Evolutionary conservation across 2,888 invertebrate species (phyloP).

Genomic region (Leptopilina drosophilae): DNA sequence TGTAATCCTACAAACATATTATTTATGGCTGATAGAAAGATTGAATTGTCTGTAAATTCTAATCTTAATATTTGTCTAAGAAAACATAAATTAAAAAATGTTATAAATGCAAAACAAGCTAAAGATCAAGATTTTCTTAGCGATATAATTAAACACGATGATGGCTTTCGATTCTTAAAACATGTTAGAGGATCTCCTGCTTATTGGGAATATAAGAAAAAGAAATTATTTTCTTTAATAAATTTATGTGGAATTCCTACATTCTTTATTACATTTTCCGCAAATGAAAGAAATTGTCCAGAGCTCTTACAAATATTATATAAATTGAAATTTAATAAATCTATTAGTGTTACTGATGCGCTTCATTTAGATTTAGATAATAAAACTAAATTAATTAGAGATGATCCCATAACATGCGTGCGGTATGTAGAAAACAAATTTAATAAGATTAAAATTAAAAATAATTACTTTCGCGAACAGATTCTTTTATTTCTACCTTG

Average conservation of each 20-base stretch:
- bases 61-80: conserved; percentile 27
- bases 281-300: not conserved
- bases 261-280: conserved; percentile 3
- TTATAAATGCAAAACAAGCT: not conserved
- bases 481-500: conserved; percentile 47
- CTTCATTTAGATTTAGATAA: not conserved
- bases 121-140: not conserved
- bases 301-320: conserved; percentile 8
- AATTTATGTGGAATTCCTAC: conserved; percentile 7
- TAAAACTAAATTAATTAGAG: conserved; percentile 4
- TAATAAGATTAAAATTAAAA: no score
- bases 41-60: conserved; percentile 12
- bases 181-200: conserved; percentile 2
- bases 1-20: not conserved
- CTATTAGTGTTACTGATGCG: not conserved
- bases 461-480: conserved; percentile 48
- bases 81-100: conserved; percentile 32
- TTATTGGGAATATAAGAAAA: not conserved
- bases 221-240: conserved; percentile 1
- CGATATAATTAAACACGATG: not conserved
- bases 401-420: not conserved
- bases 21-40: conserved; percentile 13
- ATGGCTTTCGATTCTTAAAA: not conserved
- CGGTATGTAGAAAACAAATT: not conserved
- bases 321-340: not conserved